Evolutionary conservation across 2,797 vertebrate species (phyloP).

Genomic region (Hippopotamyrus pictus): DNA sequence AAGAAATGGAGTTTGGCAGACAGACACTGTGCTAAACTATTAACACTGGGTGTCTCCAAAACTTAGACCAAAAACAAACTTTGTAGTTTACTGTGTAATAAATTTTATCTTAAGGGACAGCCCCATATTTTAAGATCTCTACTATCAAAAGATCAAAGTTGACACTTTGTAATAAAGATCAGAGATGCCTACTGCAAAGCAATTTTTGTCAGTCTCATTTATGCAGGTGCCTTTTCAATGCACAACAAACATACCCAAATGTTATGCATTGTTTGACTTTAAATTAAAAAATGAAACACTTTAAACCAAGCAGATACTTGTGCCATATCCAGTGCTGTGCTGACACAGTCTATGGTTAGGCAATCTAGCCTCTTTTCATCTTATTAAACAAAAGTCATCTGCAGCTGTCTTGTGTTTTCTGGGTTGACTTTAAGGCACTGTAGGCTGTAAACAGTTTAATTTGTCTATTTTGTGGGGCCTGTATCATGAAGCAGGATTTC

Average conservation of each 20-base stretch:
- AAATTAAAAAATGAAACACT: not conserved
- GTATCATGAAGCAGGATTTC: not conserved
- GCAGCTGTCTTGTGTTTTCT: not conserved
- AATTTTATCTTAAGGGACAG: not conserved
- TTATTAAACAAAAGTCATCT: not conserved
- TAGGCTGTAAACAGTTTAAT: not conserved
- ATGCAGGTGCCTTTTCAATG: not conserved
- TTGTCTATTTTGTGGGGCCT: not conserved
- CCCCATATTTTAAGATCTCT: not conserved
- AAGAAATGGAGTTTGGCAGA: not conserved
- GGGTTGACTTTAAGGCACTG: not conserved
- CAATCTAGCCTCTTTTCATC: not conserved
- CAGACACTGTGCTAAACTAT: not conserved
- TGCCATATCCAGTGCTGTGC: not conserved
- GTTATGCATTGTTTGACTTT: not conserved
- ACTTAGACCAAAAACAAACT: not conserved
- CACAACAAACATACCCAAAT: not conserved
- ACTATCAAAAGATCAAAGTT: conserved; percentile 3
- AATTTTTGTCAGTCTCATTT: not conserved
- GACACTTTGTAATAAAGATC: not conserved
- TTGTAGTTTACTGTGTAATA: conserved; percentile 1
- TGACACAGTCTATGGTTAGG: not conserved
- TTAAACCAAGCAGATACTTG: not conserved
- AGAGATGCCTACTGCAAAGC: not conserved
- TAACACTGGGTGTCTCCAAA: not conserved